A percentile compares a stretch with the other conserved stretches of the same genome.
phyloP scores from a whole-genome alignment of 2,797 vertebrate genomes.

The Varecia variegata region DNA sequence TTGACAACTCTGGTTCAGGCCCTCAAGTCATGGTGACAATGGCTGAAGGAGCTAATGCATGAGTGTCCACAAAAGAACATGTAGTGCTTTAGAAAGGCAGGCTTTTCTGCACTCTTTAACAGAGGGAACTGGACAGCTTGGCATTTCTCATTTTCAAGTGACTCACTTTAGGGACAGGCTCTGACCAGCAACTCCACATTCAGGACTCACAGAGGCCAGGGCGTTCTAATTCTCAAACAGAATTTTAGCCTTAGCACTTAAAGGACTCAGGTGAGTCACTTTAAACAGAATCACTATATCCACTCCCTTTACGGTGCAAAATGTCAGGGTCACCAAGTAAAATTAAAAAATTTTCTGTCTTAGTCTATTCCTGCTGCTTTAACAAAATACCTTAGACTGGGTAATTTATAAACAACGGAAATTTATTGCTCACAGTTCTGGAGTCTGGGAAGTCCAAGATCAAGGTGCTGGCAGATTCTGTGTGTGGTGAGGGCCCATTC shows the following conservation, averaged over 20 bases:
- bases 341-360: not conserved
- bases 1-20: not conserved
- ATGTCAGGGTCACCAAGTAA: not conserved
- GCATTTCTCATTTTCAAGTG: not conserved
- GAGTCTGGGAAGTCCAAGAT: not conserved
- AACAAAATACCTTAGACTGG: not conserved
- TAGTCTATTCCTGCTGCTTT: not conserved
- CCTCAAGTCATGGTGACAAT: not conserved
- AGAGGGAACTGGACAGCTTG: not conserved
- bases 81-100: accelerated
- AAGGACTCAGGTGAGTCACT: no score
- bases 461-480: no score
- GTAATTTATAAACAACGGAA: not conserved
- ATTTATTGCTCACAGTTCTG: not conserved
- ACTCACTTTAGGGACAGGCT: not conserved
- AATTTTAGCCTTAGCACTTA: not conserved
- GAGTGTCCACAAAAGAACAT: no score
- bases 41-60: not conserved
- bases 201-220: not conserved
- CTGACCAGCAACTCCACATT: not conserved
- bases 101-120: not conserved
- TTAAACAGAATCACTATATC: not conserved
- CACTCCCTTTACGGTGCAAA: not conserved
- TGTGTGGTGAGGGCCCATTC: no score
- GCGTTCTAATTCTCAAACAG: not conserved